phyloP scores from a whole-genome alignment of 1,140 invertebrate genomes.

The Dreissena rostriformis region DNA sequence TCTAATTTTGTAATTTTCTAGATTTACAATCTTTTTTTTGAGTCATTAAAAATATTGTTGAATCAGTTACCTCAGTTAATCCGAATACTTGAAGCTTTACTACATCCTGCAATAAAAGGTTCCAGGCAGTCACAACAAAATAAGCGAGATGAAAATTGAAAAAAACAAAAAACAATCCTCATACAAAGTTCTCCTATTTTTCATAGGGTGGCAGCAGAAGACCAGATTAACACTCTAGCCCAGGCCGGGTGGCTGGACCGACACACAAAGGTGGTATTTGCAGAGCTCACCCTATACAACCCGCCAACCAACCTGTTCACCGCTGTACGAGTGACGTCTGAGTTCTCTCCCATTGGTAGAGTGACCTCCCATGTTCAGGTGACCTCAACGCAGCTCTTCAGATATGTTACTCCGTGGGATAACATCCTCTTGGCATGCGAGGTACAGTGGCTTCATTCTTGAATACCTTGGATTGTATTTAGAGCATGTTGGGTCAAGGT shows the following conservation, averaged over 20 bases:
- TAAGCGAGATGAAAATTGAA: too few species aligned
- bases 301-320: conserved; percentile 75
- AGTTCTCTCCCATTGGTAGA: conserved; percentile 72
- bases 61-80: too few species aligned
- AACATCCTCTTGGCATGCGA: conserved; percentile 77
- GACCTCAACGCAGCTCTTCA: conserved; percentile 74
- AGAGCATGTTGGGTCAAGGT: too few species aligned
- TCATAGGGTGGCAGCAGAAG: conserved; percentile 57
- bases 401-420: conserved; percentile 74
- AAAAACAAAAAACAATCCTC: too few species aligned
- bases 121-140: too few species aligned
- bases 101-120: neutral
- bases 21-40: too few species aligned
- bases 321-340: conserved; percentile 72
- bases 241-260: conserved; percentile 68
- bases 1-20: too few species aligned
- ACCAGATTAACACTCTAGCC: conserved; percentile 65
- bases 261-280: conserved; percentile 71
- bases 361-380: conserved; percentile 64
- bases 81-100: too few species aligned
- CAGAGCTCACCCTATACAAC: conserved; percentile 77
- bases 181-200: neutral
- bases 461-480: too few species aligned
- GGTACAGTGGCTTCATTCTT: conserved; percentile 58
- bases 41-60: too few species aligned